phyloP scores from a whole-genome alignment of 2,797 vertebrate species.

The Carcharodon carcharias region DNA sequence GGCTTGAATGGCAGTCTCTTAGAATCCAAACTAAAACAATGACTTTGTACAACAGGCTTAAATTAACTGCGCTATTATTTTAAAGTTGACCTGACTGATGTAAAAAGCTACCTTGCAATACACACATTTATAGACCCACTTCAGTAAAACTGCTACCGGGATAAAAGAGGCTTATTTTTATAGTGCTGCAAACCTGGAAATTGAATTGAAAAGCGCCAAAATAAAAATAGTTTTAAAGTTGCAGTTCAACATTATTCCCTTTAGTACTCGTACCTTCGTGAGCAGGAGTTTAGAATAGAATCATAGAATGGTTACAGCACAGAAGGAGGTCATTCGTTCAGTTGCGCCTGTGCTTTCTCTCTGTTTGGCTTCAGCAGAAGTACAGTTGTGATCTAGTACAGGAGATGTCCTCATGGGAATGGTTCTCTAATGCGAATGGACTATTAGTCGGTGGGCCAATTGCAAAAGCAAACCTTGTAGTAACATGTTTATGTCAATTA shows the following conservation, averaged over 20 bases:
- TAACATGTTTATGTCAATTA: background rate
- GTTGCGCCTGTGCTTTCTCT: background rate
- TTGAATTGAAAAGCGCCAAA: background rate
- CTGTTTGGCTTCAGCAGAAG: background rate
- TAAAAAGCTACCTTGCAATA: background rate
- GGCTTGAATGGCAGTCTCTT: background rate
- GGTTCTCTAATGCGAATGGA: background rate
- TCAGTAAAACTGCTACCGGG: too few species aligned
- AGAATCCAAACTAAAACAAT: background rate
- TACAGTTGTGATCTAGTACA: background rate
- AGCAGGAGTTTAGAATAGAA: background rate
- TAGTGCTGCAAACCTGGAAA: background rate
- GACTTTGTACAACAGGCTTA: background rate
- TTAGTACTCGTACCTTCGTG: background rate
- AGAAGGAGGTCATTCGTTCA: background rate
- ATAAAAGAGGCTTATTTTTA: too few species aligned
- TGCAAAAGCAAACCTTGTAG: background rate
- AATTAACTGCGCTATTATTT: background rate
- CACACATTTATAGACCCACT: too few species aligned
- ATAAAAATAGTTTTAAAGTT: background rate
- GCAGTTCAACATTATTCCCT: background rate
- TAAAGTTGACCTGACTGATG: background rate
- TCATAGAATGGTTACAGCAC: background rate
- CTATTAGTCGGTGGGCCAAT: background rate
- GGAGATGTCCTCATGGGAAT: background rate